A percentile compares a stretch with the other conserved stretches of the same genome.
These are phyloP conservation scores for Teleogryllus occipitalis DNA, from an alignment of 1,140 invertebrate genomes.

Conservation along the genomic window DNA sequence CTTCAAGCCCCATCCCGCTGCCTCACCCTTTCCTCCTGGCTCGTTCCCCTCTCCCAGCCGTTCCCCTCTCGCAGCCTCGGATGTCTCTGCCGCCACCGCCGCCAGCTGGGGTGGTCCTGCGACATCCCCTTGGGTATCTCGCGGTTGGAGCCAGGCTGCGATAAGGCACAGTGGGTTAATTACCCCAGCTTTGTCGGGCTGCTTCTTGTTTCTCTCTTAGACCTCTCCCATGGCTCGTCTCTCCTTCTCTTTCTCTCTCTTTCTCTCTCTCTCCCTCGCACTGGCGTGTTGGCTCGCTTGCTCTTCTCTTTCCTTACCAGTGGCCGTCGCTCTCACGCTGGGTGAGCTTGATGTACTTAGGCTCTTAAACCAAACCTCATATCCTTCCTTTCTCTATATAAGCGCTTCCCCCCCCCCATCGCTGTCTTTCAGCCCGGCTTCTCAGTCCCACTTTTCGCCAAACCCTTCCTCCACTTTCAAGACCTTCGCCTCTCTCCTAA, in stretches of 20 bases:
- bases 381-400: neutral
- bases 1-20: too few species aligned
- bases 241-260: neutral
- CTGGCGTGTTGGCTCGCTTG: too few species aligned
- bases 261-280: neutral
- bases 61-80: too few species aligned
- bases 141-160: neutral
- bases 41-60: too few species aligned
- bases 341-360: neutral
- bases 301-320: too few species aligned
- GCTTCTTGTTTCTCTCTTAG: neutral
- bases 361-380: neutral
- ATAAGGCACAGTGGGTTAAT: slow-evolving; percentile 4
- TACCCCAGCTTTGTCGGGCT: neutral
- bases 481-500: neutral
- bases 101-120: neutral
- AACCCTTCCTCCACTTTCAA: too few species aligned
- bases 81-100: too few species aligned
- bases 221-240: neutral
- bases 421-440: neutral
- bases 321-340: neutral
- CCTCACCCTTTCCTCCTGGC: too few species aligned
- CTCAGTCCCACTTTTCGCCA: too few species aligned
- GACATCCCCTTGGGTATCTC: neutral
- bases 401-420: neutral